phyloP scores from a whole-genome alignment of 2,888 invertebrate species.

The Pseudanteris insignis region DNA sequence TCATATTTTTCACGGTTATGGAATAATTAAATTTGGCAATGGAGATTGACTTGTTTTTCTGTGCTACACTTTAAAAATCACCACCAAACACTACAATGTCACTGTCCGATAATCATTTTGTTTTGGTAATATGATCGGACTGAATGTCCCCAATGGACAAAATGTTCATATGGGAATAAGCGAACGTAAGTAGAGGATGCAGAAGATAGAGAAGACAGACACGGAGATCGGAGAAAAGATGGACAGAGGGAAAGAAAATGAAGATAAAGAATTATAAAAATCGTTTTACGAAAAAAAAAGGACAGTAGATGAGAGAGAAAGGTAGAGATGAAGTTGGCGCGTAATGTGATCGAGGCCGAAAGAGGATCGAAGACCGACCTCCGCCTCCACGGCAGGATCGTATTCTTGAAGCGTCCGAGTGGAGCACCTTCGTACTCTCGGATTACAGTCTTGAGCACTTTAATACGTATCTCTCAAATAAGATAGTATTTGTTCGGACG shows the following conservation, averaged over 20 bases:
- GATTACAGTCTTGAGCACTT: constrained; percentile 50
- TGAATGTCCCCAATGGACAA: no score
- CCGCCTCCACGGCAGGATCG: constrained; percentile 48
- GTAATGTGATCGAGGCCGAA: constrained; percentile 48
- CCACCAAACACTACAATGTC: no score
- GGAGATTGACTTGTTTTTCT: no score
- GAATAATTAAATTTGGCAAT: no score
- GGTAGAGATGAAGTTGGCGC: constrained; percentile 13
- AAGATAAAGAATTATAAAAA: constrained; percentile 20
- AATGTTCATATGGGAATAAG: constrained; percentile 33
- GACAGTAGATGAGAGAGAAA: constrained; percentile 22
- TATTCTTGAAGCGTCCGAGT: constrained; percentile 48
- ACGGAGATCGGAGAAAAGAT: no score
- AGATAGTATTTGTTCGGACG: constrained; percentile 43
- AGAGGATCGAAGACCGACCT: constrained; percentile 47
- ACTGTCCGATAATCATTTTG: no score
- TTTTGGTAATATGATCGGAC: no score
- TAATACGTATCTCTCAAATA: constrained; percentile 44
- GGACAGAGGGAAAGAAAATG: constrained; percentile 9
- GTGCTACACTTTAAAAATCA: no score
- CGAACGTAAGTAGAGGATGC: no score
- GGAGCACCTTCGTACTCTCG: constrained; percentile 48
- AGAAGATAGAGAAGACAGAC: constrained; percentile 31
- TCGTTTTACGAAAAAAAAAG: constrained; percentile 23
- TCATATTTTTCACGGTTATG: no score